phyloP scores from a whole-genome alignment of 2,888 invertebrate species.

The Dasysyrphus albostriatus region DNA sequence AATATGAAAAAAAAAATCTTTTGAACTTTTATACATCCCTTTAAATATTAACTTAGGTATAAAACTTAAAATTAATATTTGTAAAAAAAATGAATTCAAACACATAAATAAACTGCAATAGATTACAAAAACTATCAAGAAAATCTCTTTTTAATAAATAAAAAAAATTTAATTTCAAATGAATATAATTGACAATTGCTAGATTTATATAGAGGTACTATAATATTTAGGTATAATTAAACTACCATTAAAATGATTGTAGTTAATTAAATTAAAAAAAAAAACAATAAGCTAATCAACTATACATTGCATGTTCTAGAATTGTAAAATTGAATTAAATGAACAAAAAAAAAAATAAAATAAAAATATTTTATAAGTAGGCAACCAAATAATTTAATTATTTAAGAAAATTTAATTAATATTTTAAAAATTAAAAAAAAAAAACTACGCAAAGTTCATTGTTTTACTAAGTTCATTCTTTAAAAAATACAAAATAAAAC shows the following conservation, averaged over 20 bases:
- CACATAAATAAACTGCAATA: constrained; percentile 55
- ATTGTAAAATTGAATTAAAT: constrained; percentile 67
- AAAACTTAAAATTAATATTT: constrained; percentile 60
- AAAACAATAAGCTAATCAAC: constrained; percentile 26
- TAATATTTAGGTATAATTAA: constrained; percentile 22
- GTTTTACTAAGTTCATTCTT: constrained; percentile 66
- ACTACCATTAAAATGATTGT: constrained; percentile 50
- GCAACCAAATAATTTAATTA: constrained; percentile 67
- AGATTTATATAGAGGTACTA: constrained; percentile 62
- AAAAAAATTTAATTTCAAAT: constrained; percentile 38
- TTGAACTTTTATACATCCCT: constrained; percentile 76
- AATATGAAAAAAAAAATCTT: constrained; percentile 51
- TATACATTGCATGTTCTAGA: constrained; percentile 70
- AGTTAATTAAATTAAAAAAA: constrained; percentile 47
- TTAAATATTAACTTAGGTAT: constrained; percentile 64
- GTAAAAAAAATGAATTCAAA: constrained; percentile 52
- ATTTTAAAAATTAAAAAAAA: constrained; percentile 31
- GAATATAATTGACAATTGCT: constrained; percentile 68
- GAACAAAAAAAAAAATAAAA: constrained; percentile 29
- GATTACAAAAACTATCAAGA: constrained; percentile 42
- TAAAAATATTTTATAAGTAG: constrained; percentile 60
- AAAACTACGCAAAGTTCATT: constrained; percentile 57
- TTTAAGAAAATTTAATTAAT: constrained; percentile 37
- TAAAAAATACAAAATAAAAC: constrained; percentile 42
- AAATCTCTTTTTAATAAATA: constrained; percentile 40